A percentile compares a stretch with the other conserved stretches of the same genome.
These are phyloP conservation scores for Coluber constrictor DNA, from an alignment of 2,797 vertebrate species.

Conservation along the genomic window DNA sequence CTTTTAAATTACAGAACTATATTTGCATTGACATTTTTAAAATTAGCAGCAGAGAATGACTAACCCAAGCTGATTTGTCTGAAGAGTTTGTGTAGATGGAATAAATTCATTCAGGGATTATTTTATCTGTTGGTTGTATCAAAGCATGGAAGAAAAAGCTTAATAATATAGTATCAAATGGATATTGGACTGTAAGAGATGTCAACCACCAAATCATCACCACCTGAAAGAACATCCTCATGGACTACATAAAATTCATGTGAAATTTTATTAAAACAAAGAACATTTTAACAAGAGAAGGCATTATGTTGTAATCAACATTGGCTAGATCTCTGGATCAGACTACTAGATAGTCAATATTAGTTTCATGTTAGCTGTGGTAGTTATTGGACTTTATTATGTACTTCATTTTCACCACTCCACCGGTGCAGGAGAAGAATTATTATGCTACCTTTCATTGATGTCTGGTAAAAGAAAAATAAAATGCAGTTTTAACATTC, in stretches of 20 bases:
- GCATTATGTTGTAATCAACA: not conserved
- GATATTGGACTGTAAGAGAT: not conserved
- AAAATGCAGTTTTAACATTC: not conserved
- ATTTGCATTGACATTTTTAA: constrained; percentile 27
- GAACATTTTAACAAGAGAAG: not conserved
- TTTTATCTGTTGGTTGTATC: not conserved
- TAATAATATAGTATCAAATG: not conserved
- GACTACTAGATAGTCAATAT: not conserved
- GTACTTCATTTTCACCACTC: not conserved
- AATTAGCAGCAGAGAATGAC: constrained; percentile 25
- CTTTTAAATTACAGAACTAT: constrained; percentile 31
- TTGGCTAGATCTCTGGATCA: not conserved
- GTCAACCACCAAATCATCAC: not conserved
- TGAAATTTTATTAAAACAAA: not conserved
- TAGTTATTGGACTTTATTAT: not conserved
- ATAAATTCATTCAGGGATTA: not conserved
- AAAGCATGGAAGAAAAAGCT: not conserved
- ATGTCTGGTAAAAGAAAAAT: not conserved
- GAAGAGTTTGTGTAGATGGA: constrained; percentile 2
- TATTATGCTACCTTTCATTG: not conserved
- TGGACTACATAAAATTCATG: not conserved
- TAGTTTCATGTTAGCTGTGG: not conserved
- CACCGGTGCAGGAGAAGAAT: not conserved
- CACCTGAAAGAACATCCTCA: not conserved
- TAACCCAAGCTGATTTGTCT: constrained; percentile 1